A percentile compares a stretch with the other conserved stretches of the same genome.
These are phyloP conservation scores for Stratiomys singularior DNA, from an alignment of 2,888 invertebrate species.

Conservation along the genomic window DNA sequence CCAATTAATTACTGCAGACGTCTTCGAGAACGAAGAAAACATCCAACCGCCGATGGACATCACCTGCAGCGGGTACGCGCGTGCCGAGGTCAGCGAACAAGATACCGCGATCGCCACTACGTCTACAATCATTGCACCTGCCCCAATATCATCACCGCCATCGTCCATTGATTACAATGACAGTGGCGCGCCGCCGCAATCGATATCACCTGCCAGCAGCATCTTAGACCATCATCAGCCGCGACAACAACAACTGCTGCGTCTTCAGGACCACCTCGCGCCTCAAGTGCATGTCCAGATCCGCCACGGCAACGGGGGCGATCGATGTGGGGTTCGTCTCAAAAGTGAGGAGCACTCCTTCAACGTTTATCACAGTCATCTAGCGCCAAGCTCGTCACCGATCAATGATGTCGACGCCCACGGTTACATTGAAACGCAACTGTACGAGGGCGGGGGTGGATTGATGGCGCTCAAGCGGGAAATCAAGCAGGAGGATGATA, in stretches of 20 bases:
- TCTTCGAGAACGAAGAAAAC: constrained; percentile 74
- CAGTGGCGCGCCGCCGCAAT: constrained; percentile 39
- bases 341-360: constrained; percentile 43
- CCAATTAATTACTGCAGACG: constrained; percentile 70
- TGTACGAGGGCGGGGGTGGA: constrained; percentile 46
- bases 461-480: constrained; percentile 51
- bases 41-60: constrained; percentile 63
- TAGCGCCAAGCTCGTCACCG: constrained; percentile 50
- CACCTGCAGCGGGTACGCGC: constrained; percentile 50
- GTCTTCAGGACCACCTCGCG: constrained; percentile 50
- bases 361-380: constrained; percentile 55
- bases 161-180: constrained; percentile 36
- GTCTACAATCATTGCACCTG: constrained; percentile 50
- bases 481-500: constrained; percentile 56
- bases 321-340: constrained; percentile 27
- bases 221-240: constrained; percentile 35
- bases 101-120: constrained; percentile 53
- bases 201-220: constrained; percentile 49
- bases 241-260: constrained; percentile 38
- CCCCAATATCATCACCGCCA: constrained; percentile 46
- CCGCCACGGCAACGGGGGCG: neutral
- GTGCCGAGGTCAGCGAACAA: constrained; percentile 40
- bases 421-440: constrained; percentile 46
- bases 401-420: constrained; percentile 43
- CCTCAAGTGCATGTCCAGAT: constrained; percentile 45